Conservation (phyloP, 2,888 invertebrate species). For the Drosophila meridionalis region DNA sequence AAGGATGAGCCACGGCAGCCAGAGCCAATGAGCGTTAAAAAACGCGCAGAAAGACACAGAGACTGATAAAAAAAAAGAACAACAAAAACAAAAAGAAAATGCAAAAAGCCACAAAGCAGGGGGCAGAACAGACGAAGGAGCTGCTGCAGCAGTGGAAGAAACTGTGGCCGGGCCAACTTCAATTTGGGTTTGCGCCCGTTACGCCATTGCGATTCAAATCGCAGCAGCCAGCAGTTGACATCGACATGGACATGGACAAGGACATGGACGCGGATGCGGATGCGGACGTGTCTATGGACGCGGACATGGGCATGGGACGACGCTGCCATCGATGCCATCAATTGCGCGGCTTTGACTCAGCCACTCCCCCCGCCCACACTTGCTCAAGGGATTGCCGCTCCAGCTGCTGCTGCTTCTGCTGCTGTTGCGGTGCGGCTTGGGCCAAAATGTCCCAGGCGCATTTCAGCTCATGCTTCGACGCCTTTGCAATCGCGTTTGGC, state of each 20-base stretch:
- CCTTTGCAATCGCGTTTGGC: constrained; percentile 75
- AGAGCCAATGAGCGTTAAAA: constrained; percentile 73
- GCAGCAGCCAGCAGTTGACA: constrained; percentile 60
- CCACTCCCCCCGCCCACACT: background rate
- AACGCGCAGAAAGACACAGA: constrained; percentile 46
- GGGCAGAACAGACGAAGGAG: background rate
- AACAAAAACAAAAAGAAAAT: constrained; percentile 22
- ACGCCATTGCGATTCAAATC: constrained; percentile 75
- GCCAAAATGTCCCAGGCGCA: constrained; percentile 67
- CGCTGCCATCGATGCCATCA: constrained; percentile 69
- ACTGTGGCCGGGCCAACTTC: constrained; percentile 62
- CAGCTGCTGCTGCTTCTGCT: constrained; percentile 15
- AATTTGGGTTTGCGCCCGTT: constrained; percentile 66
- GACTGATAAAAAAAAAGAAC: constrained; percentile 5
- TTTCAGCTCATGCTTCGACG: constrained; percentile 75
- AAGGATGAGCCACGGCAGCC: constrained; percentile 50
- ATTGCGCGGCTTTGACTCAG: constrained; percentile 49
- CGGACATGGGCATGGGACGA: constrained; percentile 14
- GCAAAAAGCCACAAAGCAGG: constrained; percentile 17
- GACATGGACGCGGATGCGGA: constrained; percentile 4
- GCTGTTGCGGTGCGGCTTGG: constrained; percentile 38
- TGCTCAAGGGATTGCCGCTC: constrained; percentile 7
- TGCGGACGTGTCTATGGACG: constrained; percentile 9
- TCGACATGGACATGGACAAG: constrained; percentile 30
- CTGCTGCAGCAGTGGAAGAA: constrained; percentile 29